Base-by-base conservation (phyloP, 2,113 vertebrate species). In the Alaudala cheleensis region DNA sequence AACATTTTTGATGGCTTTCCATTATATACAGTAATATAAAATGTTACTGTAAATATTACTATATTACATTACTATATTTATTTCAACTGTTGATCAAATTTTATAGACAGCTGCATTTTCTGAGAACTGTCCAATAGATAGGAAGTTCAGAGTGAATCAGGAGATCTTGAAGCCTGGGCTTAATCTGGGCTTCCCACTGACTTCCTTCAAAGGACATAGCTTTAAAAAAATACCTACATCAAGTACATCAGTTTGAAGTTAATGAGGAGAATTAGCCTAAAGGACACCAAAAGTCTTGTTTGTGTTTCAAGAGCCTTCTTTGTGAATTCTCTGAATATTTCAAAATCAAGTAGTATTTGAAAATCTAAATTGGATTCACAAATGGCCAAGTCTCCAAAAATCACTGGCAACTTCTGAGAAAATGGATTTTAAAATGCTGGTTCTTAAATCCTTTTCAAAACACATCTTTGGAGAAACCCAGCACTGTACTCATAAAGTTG, bases 171-270 rank as follows among this genome's bases (percentile, higher is more conserved):
- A 88, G 29, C 14, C 29, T 87, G 33, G 14, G 7, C 20, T 39
- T 57, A n/a, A 72, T 23, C 9, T 0, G 0, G 3, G 29, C 37
- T 74, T 85, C 39, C 25, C n/a, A 33, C 9, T 33, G 45, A 65
- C 18, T 69, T 86, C 61, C 37, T 90, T 50, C 66, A 79, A 31
- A 67, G 6, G 7, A 47, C 12, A 87, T 18, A 18, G 14, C 9
- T 81, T 79, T 53, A 51, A 64, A 74, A 92, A 77, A 17, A 56
- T n/a, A 6, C 14, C 23, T 39, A 17, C 14, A 71, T 31, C 31
- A 26, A 25, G 3, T 56, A 28, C 5, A 33, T 84, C 19, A 28
- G 2, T 81, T 70, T 64, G 19, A 5, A 53, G 1, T 74, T 82
- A 84, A 74, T 39, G 13, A 89, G 60, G 8, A 82, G 2, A 70